These are phyloP conservation scores for Bagarius yarrelli DNA, from an alignment of 2,113 vertebrate genomes.

Conservation along the genomic window DNA sequence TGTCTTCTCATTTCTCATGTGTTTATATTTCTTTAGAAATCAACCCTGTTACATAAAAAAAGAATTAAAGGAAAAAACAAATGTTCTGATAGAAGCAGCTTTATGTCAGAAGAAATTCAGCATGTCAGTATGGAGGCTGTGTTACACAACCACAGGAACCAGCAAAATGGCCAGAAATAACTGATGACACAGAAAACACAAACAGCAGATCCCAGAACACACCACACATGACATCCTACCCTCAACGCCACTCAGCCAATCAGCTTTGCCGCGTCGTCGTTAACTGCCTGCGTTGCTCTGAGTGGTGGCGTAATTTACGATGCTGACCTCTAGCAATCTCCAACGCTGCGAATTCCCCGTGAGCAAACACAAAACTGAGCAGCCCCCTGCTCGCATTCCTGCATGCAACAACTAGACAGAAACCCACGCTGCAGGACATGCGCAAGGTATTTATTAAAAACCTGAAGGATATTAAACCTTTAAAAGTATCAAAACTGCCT, in stretches of 20 bases:
- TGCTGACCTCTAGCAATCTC: conserved; percentile 15
- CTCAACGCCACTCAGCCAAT: background rate
- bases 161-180: background rate
- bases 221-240: conserved; percentile 4
- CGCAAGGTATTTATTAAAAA: background rate
- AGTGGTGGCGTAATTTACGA: conserved; percentile 18
- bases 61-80: background rate
- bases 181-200: background rate
- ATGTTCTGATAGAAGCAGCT: background rate
- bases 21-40: background rate
- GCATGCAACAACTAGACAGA: background rate
- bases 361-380: conserved; percentile 1
- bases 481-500: background rate
- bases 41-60: background rate
- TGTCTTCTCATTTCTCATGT: background rate
- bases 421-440: background rate
- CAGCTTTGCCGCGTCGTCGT: background rate
- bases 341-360: background rate
- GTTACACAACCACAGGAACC: background rate
- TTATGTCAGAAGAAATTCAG: background rate
- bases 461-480: background rate
- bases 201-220: background rate
- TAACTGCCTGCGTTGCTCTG: background rate
- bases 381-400: background rate
- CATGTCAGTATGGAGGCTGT: background rate